Base-by-base conservation (phyloP, 2,888 invertebrate genomes). In the Rosalia funebris region DNA sequence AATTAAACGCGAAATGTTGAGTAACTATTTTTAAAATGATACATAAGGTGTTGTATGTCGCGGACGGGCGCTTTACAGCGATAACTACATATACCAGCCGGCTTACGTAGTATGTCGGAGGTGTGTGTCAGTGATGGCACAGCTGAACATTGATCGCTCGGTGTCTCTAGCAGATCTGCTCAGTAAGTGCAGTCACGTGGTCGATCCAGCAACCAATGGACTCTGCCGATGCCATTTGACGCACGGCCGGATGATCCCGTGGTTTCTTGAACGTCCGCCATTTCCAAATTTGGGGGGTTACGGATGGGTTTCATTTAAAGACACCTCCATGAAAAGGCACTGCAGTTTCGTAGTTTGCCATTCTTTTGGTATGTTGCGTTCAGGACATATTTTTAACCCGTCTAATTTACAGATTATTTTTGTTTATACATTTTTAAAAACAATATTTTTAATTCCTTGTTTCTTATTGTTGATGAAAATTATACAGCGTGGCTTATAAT, bases 221-320 rank as follows among this genome's bases (percentile, higher is more conserved):
- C 81, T 76, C 82, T 82, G 82, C 83, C 84, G 85, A 82, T 82
- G 84, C 83, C 79, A n/a, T n/a, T 58, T 52, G 70, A 68, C 83
- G 85, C 85, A 84, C 85, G 84, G 83, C 62, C 48, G 82, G 66
- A 82, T 82, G 75, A 77, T 77, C 77, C 76, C 80, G 73, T 82
- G 84, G 84, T 84, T 84, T 83, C 85, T 86, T 84, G 85, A 85
- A 85, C 84, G 84, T 84, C 85, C 85, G 85, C 85, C 84, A 84
- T 85, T 85, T 85, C 85, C 85, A 85, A 85, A 84, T 83, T 72
- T 84, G 83, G 84, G 84, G 83, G 81, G 82, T 82, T 81, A 83
- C 84, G 83, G 83, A 83, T 84, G 83, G 83, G 83, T 83, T 82
- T 74, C 66, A 82, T 84, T 84, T 83, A 83, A n/a, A 80, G 82